A percentile compares a stretch with the other conserved stretches of the same genome.
Evolutionary conservation across 2,797 vertebrate species (phyloP).

Genomic region (Hafferia zeledoni): DNA sequence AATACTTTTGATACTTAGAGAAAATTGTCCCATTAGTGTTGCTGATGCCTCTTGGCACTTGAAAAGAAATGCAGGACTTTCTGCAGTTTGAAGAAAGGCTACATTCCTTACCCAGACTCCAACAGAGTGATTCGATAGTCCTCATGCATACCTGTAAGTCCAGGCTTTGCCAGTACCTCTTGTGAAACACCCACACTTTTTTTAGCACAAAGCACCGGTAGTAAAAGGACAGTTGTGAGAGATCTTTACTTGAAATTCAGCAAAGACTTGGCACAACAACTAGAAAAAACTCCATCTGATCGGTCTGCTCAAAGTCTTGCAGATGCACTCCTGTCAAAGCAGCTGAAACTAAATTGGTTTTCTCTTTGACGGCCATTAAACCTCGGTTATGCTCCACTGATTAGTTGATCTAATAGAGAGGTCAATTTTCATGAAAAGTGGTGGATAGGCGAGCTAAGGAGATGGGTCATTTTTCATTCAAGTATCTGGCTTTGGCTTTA

Average conservation of each 20-base stretch:
- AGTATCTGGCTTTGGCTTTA: slow-evolving; percentile 39
- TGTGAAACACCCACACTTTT: background rate
- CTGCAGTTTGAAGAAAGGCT: background rate
- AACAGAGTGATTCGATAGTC: background rate
- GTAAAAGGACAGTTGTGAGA: background rate
- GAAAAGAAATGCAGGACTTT: background rate
- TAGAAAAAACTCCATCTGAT: background rate
- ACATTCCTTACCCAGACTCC: background rate
- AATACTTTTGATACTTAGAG: background rate
- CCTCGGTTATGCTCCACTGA: slow-evolving; percentile 53
- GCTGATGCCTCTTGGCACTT: background rate
- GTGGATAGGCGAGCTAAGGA: slow-evolving; percentile 8
- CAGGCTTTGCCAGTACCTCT: background rate
- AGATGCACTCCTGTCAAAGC: slow-evolving; percentile 32
- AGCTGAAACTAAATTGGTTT: slow-evolving; percentile 64
- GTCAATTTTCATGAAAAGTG: slow-evolving; percentile 66
- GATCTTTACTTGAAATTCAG: slow-evolving; percentile 28
- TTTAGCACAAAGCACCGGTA: background rate
- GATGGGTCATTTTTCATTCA: slow-evolving; percentile 60
- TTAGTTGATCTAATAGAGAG: slow-evolving; percentile 69
- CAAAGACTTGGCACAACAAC: slow-evolving; percentile 20
- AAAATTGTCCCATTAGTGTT: background rate
- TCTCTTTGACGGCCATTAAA: slow-evolving; percentile 63
- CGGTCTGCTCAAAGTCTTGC: background rate
- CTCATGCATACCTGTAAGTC: background rate